A percentile compares a stretch with the other conserved stretches of the same genome.
Conservation (phyloP, 2,888 invertebrate species). For the Stegana nigrithorax region DNA sequence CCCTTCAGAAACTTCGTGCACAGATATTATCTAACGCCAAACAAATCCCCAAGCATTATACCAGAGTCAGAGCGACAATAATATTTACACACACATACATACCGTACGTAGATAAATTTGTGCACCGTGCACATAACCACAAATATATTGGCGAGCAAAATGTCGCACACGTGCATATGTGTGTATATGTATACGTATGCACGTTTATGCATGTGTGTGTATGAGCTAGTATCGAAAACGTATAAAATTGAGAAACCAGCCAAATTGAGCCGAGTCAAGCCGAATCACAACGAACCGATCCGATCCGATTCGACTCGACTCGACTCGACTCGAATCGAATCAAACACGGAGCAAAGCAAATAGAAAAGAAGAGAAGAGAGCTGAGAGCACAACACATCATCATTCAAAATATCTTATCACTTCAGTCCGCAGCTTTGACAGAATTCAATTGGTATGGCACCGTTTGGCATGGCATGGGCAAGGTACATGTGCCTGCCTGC, state of each 20-base stretch:
- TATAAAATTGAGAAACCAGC: not conserved
- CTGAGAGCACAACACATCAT: slow-evolving; percentile 11
- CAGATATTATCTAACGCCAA: slow-evolving; percentile 23
- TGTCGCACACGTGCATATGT: not conserved
- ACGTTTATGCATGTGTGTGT: too few relatives aligned
- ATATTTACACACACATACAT: not conserved
- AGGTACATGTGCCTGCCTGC: not conserved
- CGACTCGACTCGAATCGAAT: not conserved
- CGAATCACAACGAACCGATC: not conserved
- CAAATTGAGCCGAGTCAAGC: not conserved
- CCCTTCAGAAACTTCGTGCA: slow-evolving; percentile 1
- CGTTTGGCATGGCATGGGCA: not conserved
- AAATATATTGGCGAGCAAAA: too few relatives aligned
- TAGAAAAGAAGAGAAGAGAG: not conserved
- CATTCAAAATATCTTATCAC: slow-evolving; percentile 18
- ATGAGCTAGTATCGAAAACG: not conserved
- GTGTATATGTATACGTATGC: not conserved
- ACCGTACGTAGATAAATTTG: not conserved
- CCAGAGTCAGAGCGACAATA: not conserved
- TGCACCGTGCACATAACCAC: not conserved
- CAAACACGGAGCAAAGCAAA: not conserved
- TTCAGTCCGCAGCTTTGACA: slow-evolving; percentile 7
- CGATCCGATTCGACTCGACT: not conserved
- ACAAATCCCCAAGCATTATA: slow-evolving; percentile 38
- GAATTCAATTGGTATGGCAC: slow-evolving; percentile 2